phyloP scores from a whole-genome alignment of 2,797 vertebrate species.

The Gymnoscopelus microlampas region DNA sequence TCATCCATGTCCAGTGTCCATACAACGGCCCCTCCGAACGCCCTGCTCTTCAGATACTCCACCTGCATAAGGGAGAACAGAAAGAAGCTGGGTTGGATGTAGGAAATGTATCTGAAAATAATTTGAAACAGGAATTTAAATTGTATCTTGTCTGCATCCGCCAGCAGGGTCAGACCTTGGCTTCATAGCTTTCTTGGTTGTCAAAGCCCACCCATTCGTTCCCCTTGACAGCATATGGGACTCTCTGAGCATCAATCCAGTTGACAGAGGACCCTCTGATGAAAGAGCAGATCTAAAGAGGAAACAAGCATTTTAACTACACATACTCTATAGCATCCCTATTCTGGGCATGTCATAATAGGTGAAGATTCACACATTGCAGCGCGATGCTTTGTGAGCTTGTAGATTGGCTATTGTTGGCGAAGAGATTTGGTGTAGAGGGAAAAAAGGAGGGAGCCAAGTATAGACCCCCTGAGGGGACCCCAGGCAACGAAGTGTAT shows the following conservation, averaged over 20 bases:
- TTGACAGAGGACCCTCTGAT: constrained; percentile 66
- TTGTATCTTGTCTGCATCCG: not conserved
- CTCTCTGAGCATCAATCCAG: constrained; percentile 79
- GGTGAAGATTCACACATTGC: too few relatives aligned
- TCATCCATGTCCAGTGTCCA: constrained; percentile 76
- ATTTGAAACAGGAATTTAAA: not conserved
- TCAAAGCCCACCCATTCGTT: constrained; percentile 86
- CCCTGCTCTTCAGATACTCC: constrained; percentile 55
- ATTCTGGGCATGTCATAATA: too few relatives aligned
- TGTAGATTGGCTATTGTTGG: too few relatives aligned
- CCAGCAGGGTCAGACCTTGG: constrained; percentile 74
- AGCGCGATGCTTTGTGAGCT: too few relatives aligned
- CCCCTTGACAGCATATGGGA: constrained; percentile 81
- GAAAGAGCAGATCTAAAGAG: constrained; percentile 79
- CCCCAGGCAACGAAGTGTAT: not conserved
- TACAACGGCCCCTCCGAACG: constrained; percentile 66
- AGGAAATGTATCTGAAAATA: not conserved
- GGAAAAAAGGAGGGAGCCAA: too few relatives aligned
- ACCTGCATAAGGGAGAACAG: constrained; percentile 44
- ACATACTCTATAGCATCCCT: too few relatives aligned
- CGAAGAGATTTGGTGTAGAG: too few relatives aligned
- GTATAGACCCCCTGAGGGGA: too few relatives aligned
- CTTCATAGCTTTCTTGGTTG: constrained; percentile 75
- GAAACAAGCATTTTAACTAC: not conserved
- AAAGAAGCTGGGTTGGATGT: not conserved